Evolutionary conservation across 2,113 vertebrate species (phyloP).

Genomic region (Condylura cristata): DNA sequence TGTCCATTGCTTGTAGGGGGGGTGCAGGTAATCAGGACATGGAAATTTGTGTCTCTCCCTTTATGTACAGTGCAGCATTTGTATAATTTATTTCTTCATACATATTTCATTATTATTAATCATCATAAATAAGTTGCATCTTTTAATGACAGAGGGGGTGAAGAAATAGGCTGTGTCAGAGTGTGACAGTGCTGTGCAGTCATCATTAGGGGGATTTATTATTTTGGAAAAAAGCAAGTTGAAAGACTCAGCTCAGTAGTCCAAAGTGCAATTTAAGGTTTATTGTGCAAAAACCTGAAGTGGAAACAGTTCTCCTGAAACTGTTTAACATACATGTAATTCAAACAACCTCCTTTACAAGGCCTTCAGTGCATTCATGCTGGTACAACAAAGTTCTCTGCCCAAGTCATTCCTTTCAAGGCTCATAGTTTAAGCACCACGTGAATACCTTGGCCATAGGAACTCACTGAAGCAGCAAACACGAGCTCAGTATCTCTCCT

Average conservation of each 20-base stretch:
- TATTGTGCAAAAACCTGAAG: conserved; percentile 74
- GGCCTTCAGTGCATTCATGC: conserved; percentile 81
- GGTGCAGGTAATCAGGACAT: conserved; percentile 39
- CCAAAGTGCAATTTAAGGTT: conserved; percentile 79
- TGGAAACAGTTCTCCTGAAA: conserved; percentile 75
- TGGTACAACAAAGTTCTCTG: conserved; percentile 82
- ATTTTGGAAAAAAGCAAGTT: conserved; percentile 71
- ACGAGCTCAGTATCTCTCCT: conserved; percentile 77
- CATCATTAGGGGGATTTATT: conserved; percentile 63
- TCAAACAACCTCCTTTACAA: conserved; percentile 82
- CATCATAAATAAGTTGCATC: conserved; percentile 70
- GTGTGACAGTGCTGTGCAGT: conserved; percentile 44
- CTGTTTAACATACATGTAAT: conserved; percentile 84
- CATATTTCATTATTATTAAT: conserved; percentile 80
- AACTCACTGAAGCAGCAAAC: conserved; percentile 84
- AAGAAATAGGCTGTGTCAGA: conserved; percentile 75
- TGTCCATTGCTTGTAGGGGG: background rate
- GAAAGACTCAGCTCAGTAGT: conserved; percentile 78
- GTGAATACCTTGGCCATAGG: conserved; percentile 84
- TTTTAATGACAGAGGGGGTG: conserved; percentile 74
- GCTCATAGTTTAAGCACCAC: conserved; percentile 78
- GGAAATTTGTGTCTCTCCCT: conserved; percentile 50
- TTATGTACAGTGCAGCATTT: conserved; percentile 44
- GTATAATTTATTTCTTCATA: conserved; percentile 76
- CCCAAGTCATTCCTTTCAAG: conserved; percentile 83